phyloP scores from a whole-genome alignment of 2,113 vertebrate genomes.

The Lasiurus cinereus region DNA sequence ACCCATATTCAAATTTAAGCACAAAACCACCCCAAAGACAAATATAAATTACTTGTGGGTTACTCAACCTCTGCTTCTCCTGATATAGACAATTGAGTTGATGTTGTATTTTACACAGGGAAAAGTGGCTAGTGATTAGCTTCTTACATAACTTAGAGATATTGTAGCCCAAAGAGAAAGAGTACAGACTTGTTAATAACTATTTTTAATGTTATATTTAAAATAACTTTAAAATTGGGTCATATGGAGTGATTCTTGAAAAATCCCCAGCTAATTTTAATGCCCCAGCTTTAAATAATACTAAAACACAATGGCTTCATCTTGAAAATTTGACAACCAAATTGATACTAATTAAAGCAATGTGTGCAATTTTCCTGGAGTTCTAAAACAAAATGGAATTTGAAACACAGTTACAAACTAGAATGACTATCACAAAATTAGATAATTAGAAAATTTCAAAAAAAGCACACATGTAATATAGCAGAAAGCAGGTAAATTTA shows the following conservation, averaged over 20 bases:
- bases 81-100: slow-evolving; percentile 42
- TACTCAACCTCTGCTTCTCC: slow-evolving; percentile 63
- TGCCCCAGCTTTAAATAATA: slow-evolving; percentile 75
- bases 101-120: slow-evolving; percentile 58
- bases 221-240: slow-evolving; percentile 78
- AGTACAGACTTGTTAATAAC: slow-evolving; percentile 70
- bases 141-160: slow-evolving; percentile 68
- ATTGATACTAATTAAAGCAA: slow-evolving; percentile 79
- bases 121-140: slow-evolving; percentile 70
- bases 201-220: slow-evolving; percentile 72
- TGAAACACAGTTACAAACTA: slow-evolving; percentile 71
- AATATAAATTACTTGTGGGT: slow-evolving; percentile 68
- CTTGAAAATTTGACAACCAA: slow-evolving; percentile 76
- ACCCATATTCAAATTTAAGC: slow-evolving; percentile 63
- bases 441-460: slow-evolving; percentile 65
- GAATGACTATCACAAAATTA: slow-evolving; percentile 74
- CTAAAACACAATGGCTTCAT: slow-evolving; percentile 73
- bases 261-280: slow-evolving; percentile 75
- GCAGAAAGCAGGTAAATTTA: slow-evolving; percentile 31
- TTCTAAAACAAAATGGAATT: slow-evolving; percentile 75
- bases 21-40: slow-evolving; percentile 64
- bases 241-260: slow-evolving; percentile 77
- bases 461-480: slow-evolving; percentile 41
- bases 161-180: slow-evolving; percentile 54
- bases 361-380: slow-evolving; percentile 71